Evolutionary conservation across 1,140 invertebrate species (phyloP), one percentile per base, ranked within the genome.

Genomic region (Hyposmocoma kahamanoa): DNA sequence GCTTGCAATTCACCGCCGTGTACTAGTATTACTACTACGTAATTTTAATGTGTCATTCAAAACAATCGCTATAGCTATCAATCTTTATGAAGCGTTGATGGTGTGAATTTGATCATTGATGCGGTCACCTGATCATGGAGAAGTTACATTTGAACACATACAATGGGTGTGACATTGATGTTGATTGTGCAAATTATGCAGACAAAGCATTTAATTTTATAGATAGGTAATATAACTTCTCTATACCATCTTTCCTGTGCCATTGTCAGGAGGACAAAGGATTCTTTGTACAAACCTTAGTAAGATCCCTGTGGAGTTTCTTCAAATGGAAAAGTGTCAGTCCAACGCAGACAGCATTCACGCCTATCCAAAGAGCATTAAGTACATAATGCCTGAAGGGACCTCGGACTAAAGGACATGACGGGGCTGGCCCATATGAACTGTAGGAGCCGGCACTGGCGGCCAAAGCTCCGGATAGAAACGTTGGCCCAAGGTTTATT

Each of bases 401-500:
- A 2, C 91, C 92, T 62, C 92, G 89, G 1, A 95, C 92, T 48
- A 96, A 87, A 0, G 94, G 94, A 69, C 95, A 97, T 15, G 92
- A 93, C 0, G 95, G 94, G 0, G 93, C 90, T 53, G 93, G 91
- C 0, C 90, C 90, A 34, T 84, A 84, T 5, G 80, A 85, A 11
- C 69, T 51, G 42, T 85, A 83, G n/a, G 89, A 89, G 58, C 94
- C 94, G 0, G 92, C 91, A 62, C 94, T 95, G n/a, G 93, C 93
- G 0, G 94, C 94, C 36, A 96, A 80, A 8, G 94, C 94, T 1
- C 95, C 94, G 47, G 92, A 94, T 56, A 96, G 86, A 83, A 97
- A 96, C 3, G 95, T 97, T 1, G 95, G 95, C 3, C 95, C 95
- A 54, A 97, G 88, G 84, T 97, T 96, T 69, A 97, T 95, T 8